Conservation (phyloP, 2,888 invertebrate genomes). For the Cabera pusaria region DNA sequence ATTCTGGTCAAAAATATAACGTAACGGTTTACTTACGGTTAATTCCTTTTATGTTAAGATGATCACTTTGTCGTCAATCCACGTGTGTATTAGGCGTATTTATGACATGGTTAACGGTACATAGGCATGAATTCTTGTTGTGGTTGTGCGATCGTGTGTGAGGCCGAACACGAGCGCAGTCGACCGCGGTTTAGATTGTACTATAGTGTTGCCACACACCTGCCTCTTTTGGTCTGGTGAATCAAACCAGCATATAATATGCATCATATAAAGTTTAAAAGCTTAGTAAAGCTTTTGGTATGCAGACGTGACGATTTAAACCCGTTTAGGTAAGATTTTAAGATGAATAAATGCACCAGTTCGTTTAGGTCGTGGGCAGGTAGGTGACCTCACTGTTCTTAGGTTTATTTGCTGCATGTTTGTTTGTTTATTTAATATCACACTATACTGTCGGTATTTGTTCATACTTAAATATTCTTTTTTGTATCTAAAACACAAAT, state of each 20-base stretch:
- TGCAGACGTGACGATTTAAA: conserved; percentile 1
- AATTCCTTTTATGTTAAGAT: not conserved
- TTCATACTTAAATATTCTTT: no score
- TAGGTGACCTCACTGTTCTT: no score
- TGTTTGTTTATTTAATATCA: no score
- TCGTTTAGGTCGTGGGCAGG: no score
- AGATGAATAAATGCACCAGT: no score
- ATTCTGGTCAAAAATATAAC: no score
- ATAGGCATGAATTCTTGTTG: conserved; percentile 10
- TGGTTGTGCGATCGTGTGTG: conserved; percentile 3
- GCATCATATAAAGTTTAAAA: not conserved
- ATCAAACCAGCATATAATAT: conserved; percentile 11
- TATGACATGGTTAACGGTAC: conserved; percentile 21
- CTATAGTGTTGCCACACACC: conserved; percentile 24
- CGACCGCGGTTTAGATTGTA: conserved; percentile 21
- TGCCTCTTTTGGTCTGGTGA: conserved; percentile 11
- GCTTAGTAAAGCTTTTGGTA: conserved; percentile 14
- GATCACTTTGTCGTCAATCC: conserved; percentile 10
- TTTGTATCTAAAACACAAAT: no score
- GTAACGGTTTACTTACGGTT: conserved; percentile 11
- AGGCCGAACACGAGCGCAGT: conserved; percentile 12
- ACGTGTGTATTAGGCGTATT: conserved; percentile 6
- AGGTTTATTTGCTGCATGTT: no score
- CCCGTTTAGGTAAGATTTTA: no score
- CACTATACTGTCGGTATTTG: no score